phyloP scores from a whole-genome alignment of 1,140 invertebrate genomes.

The Bilobella aurantiaca region DNA sequence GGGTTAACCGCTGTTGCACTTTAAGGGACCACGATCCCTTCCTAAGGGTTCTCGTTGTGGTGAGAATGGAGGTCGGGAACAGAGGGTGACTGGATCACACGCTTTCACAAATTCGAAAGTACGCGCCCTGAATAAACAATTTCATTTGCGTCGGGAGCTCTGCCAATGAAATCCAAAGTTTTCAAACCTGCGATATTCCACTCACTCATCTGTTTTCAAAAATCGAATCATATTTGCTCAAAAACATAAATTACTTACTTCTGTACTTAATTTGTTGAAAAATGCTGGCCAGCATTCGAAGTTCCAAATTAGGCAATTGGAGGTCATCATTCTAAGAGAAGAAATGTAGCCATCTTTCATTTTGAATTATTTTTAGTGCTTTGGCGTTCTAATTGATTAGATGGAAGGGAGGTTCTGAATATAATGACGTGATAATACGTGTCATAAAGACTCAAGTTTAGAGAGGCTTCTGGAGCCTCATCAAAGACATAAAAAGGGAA shows the following conservation, averaged over 20 bases:
- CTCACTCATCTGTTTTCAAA: too few species aligned
- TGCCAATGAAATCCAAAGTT: too few species aligned
- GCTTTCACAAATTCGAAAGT: constrained; percentile 27
- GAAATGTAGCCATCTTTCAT: background rate
- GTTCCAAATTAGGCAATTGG: constrained; percentile 30
- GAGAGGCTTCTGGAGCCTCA: background rate
- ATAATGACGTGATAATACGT: background rate
- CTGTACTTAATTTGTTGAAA: constrained; percentile 33
- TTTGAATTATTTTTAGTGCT: background rate
- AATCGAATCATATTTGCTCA: too few species aligned
- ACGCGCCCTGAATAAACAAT: constrained; percentile 32
- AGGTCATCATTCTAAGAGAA: constrained; percentile 29
- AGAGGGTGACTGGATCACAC: background rate
- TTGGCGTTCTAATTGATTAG: background rate
- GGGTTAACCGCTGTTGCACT: too few species aligned
- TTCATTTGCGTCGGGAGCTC: constrained; percentile 29
- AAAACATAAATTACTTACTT: too few species aligned
- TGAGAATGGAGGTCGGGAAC: background rate
- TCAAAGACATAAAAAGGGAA: constrained; percentile 5
- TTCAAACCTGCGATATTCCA: too few species aligned
- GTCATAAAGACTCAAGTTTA: background rate
- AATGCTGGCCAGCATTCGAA: constrained; percentile 31
- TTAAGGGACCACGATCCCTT: too few species aligned
- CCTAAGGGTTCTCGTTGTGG: background rate
- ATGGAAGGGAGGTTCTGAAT: background rate